Evolutionary conservation across 2,113 vertebrate species (phyloP).

Genomic region (Cottus gobio): DNA sequence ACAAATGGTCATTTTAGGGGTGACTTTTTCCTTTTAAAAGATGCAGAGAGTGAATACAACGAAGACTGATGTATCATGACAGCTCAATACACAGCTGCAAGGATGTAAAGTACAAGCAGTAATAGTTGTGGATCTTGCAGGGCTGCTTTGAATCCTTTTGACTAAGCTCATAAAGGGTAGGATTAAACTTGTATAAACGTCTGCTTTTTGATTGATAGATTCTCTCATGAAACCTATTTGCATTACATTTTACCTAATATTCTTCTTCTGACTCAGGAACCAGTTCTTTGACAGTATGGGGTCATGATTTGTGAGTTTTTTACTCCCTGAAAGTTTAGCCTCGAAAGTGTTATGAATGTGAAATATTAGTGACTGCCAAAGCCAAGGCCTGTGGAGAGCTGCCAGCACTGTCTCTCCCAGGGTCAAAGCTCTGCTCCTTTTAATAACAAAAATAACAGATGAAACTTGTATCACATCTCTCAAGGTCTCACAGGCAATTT

Average conservation of each 20-base stretch:
- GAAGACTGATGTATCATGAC: neutral
- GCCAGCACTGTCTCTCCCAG: conserved; percentile 60
- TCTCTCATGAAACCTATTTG: conserved; percentile 31
- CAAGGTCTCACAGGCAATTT: conserved; percentile 49
- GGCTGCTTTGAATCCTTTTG: conserved; percentile 2
- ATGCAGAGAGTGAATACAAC: neutral
- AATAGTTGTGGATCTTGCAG: neutral
- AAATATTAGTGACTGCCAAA: conserved; percentile 59
- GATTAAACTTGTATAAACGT: conserved; percentile 24
- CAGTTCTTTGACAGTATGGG: conserved; percentile 31
- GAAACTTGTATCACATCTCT: conserved; percentile 52
- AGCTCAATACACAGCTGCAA: neutral
- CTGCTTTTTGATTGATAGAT: conserved; percentile 20
- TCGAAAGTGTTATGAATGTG: conserved; percentile 55
- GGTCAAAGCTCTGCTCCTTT: conserved; percentile 53
- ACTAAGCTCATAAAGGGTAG: conserved; percentile 4
- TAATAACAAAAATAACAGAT: conserved; percentile 68
- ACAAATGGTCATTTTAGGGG: neutral
- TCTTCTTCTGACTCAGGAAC: conserved; percentile 37
- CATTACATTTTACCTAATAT: conserved; percentile 22
- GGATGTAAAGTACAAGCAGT: neutral
- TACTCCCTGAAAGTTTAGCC: conserved; percentile 37
- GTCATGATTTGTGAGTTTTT: conserved; percentile 58
- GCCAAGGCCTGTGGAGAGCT: conserved; percentile 58
- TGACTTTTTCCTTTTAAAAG: neutral